These are phyloP conservation scores for Yoshiicerus persimilis DNA, from an alignment of 1,140 invertebrate species.

Conservation along the genomic window DNA sequence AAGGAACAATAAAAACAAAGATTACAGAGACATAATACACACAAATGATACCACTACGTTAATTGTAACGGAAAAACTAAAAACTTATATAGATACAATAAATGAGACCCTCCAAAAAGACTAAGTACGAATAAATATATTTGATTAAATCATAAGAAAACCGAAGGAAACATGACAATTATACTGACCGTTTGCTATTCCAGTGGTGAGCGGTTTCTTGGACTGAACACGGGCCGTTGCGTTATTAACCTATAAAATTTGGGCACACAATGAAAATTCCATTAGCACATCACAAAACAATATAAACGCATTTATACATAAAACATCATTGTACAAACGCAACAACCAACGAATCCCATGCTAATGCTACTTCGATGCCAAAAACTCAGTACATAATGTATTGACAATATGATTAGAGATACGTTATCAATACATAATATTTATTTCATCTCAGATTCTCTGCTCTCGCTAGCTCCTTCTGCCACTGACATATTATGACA, in stretches of 20 bases:
- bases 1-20: too few relatives aligned
- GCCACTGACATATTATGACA: not conserved
- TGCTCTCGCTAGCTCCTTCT: constrained; percentile 3
- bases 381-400: not conserved
- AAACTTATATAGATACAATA: too few relatives aligned
- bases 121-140: not conserved
- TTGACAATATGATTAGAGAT: constrained; percentile 9
- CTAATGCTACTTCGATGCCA: constrained; percentile 7
- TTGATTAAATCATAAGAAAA: too few relatives aligned
- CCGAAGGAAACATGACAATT: not conserved
- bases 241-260: constrained; percentile 84
- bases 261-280: not conserved
- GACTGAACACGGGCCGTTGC: constrained; percentile 96
- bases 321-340: constrained; percentile 1
- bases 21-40: too few relatives aligned
- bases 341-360: not conserved
- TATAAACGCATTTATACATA: not conserved
- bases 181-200: constrained; percentile 80
- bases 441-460: constrained; percentile 2
- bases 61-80: too few relatives aligned
- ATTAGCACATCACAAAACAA: constrained; percentile 31
- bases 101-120: too few relatives aligned
- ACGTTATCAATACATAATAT: not conserved
- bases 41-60: too few relatives aligned
- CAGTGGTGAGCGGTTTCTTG: constrained; percentile 84